phyloP scores from a whole-genome alignment of 2,113 vertebrate species.

The Amblyornis subalaris region DNA sequence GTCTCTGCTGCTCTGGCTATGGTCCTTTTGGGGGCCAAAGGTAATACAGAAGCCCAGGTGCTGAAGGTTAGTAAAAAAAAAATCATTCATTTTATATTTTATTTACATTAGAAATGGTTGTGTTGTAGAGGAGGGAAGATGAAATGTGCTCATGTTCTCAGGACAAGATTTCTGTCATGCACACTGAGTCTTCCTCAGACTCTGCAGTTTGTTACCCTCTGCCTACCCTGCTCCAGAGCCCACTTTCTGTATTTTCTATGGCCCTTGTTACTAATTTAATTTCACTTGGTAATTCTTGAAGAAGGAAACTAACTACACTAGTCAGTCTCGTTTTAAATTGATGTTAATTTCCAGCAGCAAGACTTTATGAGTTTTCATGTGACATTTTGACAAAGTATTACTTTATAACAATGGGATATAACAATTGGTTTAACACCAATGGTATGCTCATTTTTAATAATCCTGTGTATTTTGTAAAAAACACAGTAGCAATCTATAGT shows the following conservation, averaged over 20 bases:
- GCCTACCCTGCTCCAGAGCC: not conserved
- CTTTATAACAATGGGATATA: not conserved
- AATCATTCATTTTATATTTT: not conserved
- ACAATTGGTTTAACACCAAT: not conserved
- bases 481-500: too few species aligned
- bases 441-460: not conserved
- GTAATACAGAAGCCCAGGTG: slow-evolving; percentile 62
- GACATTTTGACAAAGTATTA: not conserved
- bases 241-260: not conserved
- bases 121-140: not conserved
- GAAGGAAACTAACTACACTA: not conserved
- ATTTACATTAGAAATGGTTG: not conserved
- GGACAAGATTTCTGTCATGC: not conserved
- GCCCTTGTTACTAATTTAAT: not conserved
- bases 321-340: not conserved
- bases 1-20: slow-evolving; percentile 71
- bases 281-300: not conserved
- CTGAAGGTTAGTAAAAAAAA: slow-evolving; percentile 64
- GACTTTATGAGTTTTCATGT: not conserved
- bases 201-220: not conserved
- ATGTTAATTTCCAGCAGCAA: not conserved
- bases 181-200: not conserved
- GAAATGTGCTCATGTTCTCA: not conserved
- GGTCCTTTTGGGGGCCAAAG: slow-evolving; percentile 65
- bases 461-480: not conserved